Conservation (phyloP, 2,888 invertebrate genomes). For the Drosophila mercatorum region DNA sequence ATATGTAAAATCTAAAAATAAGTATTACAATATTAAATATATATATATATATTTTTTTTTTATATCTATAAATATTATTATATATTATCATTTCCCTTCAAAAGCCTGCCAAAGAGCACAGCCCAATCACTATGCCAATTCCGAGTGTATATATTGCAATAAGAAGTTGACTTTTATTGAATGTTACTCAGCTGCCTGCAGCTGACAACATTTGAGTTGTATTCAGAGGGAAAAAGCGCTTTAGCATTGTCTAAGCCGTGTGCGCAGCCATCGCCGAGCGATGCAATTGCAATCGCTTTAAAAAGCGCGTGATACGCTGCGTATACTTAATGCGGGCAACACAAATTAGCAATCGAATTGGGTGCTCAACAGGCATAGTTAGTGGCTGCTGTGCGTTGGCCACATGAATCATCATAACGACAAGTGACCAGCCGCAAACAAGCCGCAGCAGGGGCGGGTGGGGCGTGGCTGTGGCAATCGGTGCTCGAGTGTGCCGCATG, state of each 20-base stretch:
- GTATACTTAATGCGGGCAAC: conserved; percentile 35
- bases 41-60: too few relatives aligned
- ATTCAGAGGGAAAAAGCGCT: conserved; percentile 19
- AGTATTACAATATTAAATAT: too few relatives aligned
- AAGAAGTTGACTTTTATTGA: conserved; percentile 28
- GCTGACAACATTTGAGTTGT: conserved; percentile 33
- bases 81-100: too few relatives aligned
- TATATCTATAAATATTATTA: too few relatives aligned
- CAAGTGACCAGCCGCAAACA: conserved; percentile 64
- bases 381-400: conserved; percentile 43
- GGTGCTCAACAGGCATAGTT: conserved; percentile 49
- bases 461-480: conserved; percentile 23
- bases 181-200: conserved; percentile 28
- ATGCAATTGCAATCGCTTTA: conserved; percentile 10
- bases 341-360: conserved; percentile 67
- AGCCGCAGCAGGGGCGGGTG: conserved; percentile 31
- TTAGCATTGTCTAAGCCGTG: conserved; percentile 29
- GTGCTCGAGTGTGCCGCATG: conserved; percentile 38
- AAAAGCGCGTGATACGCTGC: conserved; percentile 30
- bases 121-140: too few relatives aligned
- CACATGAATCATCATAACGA: conserved; percentile 73
- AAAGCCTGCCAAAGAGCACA: too few relatives aligned
- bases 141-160: conserved; percentile 23
- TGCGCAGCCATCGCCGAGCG: conserved; percentile 5
- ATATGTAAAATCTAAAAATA: too few relatives aligned